Base-by-base conservation (phyloP, 2,888 invertebrate genomes). In the Corbicula japonica region DNA sequence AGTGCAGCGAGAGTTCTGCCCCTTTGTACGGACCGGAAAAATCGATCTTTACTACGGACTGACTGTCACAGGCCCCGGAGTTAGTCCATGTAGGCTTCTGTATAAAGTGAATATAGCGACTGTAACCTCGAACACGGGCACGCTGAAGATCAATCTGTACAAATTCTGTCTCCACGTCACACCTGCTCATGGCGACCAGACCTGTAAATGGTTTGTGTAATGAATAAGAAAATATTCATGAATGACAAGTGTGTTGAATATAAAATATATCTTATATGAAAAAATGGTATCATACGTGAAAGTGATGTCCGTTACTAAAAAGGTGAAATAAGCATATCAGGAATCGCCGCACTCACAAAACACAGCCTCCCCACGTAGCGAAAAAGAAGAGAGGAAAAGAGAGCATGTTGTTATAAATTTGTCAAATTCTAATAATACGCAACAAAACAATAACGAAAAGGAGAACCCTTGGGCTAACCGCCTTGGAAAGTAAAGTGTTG, bases 41-140 rank as follows among this genome's bases (percentile, higher is more conserved):
- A 80, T 92, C 89, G 35, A 92, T 84, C 68, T 86, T 85, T 30
- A 92, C 77, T n/a, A 92, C 92, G 0, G 92, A 91, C 69, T 92
- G 91, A 41, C 87, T 86, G 63, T 85, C 83, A 79, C 92, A 92
- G 23, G 77, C 61, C 6, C 71, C 71, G 26, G 73, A 61, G 2
- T 58, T 54, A 0, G 80, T 68, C 23, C 74, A 79, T 1, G 80
- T 72, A 1, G 92, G 92, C 4, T 83, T 81, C 50, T 85, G 80
- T 10, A 92, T 76, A 75, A 92, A 92, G 32, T 86, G 82, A 32
- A 92, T 87, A 80, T 90, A 89, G 2, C 88, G 86, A 54, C 91
- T 92, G 85, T 91, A 92, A n/a, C 92, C 92, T 58, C 86, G 85
- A 32, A 92, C 92, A 26, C 90, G 83, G 6, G 91, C 90, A 35